phyloP scores from a whole-genome alignment of 2,797 vertebrate species.

The Tragopan temminckii region DNA sequence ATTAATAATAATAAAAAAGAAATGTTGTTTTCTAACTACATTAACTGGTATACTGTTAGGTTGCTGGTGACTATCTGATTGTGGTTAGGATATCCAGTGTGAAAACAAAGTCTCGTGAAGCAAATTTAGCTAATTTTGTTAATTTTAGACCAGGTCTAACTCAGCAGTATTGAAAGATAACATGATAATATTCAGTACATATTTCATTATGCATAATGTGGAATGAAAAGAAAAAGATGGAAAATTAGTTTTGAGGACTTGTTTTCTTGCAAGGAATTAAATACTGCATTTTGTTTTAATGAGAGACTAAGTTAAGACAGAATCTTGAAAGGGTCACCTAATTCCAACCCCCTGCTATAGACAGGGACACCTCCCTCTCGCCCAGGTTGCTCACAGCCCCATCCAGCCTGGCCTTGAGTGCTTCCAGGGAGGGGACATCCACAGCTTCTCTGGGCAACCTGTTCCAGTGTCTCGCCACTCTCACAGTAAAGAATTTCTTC shows the following conservation, averaged over 20 bases:
- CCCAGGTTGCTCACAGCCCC: too few species aligned
- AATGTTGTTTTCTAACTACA: not conserved
- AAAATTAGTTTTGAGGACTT: not conserved
- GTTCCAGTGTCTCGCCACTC: too few species aligned
- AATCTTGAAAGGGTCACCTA: too few species aligned
- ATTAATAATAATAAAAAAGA: not conserved
- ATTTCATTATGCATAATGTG: not conserved
- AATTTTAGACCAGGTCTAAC: not conserved
- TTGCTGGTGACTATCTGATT: not conserved
- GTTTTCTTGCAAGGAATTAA: not conserved
- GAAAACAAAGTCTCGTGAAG: not conserved
- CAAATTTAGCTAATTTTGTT: not conserved
- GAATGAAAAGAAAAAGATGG: not conserved
- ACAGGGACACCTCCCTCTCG: too few species aligned
- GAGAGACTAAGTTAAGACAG: not conserved
- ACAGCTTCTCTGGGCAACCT: too few species aligned
- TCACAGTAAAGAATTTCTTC: too few species aligned
- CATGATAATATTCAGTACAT: not conserved
- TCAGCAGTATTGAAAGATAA: not conserved
- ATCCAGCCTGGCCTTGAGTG: too few species aligned
- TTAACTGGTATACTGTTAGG: not conserved
- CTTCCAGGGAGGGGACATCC: too few species aligned
- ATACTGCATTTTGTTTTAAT: not conserved
- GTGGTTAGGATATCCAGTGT: not conserved
- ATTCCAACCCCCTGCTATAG: too few species aligned